Evolutionary conservation across 2,797 vertebrate species (phyloP).

Genomic region (Myotis daubentonii): DNA sequence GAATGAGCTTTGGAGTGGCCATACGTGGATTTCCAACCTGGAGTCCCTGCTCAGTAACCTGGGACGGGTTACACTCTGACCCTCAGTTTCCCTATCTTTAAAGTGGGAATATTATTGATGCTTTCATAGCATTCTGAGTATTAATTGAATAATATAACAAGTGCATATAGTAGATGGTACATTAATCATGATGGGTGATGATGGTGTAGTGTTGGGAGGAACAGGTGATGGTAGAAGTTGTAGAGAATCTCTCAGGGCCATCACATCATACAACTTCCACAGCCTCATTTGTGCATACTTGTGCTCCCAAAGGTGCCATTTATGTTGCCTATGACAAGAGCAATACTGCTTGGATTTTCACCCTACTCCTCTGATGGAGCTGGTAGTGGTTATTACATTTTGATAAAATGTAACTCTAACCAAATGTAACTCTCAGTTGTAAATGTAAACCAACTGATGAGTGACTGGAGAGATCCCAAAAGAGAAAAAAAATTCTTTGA

Average conservation of each 20-base stretch:
- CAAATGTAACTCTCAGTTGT: neutral
- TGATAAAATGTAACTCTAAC: neutral
- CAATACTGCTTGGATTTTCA: neutral
- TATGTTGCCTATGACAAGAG: neutral
- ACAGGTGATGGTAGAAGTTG: neutral
- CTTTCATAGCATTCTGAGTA: slow-evolving; percentile 29
- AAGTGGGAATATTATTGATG: neutral
- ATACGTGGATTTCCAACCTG: neutral
- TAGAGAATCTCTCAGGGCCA: neutral
- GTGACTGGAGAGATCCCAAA: slow-evolving; percentile 22
- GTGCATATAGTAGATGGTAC: neutral
- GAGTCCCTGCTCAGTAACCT: neutral
- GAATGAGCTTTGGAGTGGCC: neutral
- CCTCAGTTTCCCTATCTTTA: neutral
- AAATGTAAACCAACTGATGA: neutral
- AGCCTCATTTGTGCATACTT: neutral
- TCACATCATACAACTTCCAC: neutral
- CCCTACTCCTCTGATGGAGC: neutral
- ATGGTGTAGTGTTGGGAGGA: neutral
- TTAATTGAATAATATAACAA: neutral
- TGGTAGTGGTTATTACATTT: neutral
- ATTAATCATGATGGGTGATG: neutral
- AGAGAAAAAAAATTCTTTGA: neutral
- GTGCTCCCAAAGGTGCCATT: neutral
- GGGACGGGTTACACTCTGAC: neutral